A percentile compares a stretch with the other conserved stretches of the same genome.
phyloP scores from a whole-genome alignment of 2,888 invertebrate genomes.

The Megaustenia siamemsis region DNA sequence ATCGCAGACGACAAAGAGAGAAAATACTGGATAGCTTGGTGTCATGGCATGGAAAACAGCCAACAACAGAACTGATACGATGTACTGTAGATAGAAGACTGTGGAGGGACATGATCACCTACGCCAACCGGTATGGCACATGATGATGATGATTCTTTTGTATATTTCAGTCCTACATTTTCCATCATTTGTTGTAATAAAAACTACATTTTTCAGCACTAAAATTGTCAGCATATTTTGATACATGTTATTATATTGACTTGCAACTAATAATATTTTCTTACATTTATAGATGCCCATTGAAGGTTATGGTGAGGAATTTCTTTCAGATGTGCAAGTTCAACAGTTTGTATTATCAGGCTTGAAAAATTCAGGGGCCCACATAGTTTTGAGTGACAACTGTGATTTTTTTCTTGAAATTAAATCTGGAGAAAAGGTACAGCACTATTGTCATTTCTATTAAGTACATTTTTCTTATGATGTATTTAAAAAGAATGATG shows the following conservation, averaged over 20 bases:
- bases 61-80: no score
- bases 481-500: no score
- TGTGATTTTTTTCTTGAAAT: not conserved
- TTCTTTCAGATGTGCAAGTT: not conserved
- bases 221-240: no score
- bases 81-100: no score
- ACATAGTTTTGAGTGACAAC: not conserved
- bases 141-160: no score
- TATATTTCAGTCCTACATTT: no score
- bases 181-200: no score
- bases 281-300: conserved; percentile 6
- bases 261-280: not conserved
- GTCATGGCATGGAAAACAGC: no score
- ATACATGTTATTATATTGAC: not conserved
- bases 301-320: not conserved
- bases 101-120: no score
- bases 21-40: no score
- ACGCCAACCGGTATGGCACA: no score
- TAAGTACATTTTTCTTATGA: not conserved
- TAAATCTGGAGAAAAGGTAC: conserved; percentile 9
- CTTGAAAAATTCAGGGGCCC: conserved; percentile 2
- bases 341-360: not conserved
- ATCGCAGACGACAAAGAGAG: no score
- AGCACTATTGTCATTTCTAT: not conserved
- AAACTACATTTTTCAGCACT: not conserved